Evolutionary conservation across 2,888 invertebrate species (phyloP), one percentile per base, ranked within the genome.

Genomic region (Habroteleia sp.): DNA sequence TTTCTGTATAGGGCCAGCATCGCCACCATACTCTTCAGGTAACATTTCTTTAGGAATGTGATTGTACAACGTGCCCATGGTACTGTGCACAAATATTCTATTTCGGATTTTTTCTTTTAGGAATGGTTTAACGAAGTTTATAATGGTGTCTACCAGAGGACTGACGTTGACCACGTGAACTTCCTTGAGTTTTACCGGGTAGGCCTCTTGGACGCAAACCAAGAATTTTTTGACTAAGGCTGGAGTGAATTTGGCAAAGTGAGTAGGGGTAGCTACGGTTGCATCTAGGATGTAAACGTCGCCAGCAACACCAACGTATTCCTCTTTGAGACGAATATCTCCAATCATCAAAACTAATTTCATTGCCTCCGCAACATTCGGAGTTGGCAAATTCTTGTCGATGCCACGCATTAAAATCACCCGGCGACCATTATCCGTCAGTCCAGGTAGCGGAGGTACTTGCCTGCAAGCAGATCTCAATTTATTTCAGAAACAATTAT

Each of bases 161-260:
- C 95, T 95, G 1, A 94, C 93, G 85, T 96, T 96, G 83, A 96
- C 92, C 0, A 96, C 93, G 84, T 96, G 96, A 17, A 96, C 94
- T 89, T 95, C 94, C 89, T 96, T 96, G 82, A 96, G 90, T 87
- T 95, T 96, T 0, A 96, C 96, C 2, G 96, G 96, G 87, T 96
- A 96, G 2, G 95, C 96, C 89, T 96, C 96, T 91, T 94, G 90
- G 10, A 95, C 72, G 42, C 72, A 72, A 4, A 72, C 48, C 29
- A 71, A 10, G 8, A 71, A 71, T 14, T 71, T 62, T 14, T 62
- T 71, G 7, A 62, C 94, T 94, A 95, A 89, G 0, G 93, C 90
- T 0, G 96, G 96, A 0, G 95, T 94, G 87, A 96, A 94, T 89
- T 95, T 96, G 77, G 95, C 93, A 86, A 96, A 95, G 87, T 96